These are phyloP conservation scores for Falco rusticolus DNA, from an alignment of 2,797 vertebrate genomes.

Conservation along the genomic window DNA sequence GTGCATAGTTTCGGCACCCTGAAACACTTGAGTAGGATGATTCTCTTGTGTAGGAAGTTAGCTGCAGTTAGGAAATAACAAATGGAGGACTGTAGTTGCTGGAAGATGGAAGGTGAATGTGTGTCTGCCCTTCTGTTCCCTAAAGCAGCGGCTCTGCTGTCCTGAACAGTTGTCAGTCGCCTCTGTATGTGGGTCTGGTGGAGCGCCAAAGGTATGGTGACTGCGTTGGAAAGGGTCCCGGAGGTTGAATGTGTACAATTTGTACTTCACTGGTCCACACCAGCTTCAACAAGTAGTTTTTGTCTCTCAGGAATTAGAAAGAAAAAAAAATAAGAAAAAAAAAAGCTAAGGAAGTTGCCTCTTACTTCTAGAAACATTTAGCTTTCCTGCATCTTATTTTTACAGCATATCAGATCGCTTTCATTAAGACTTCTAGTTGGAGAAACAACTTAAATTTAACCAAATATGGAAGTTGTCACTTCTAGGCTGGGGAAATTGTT, in stretches of 20 bases:
- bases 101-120: not conserved
- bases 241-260: not conserved
- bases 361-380: not conserved
- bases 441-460: not conserved
- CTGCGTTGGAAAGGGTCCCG: not conserved
- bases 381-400: not conserved
- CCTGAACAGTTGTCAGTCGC: not conserved
- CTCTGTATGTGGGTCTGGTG: not conserved
- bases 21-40: not conserved
- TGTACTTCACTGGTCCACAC: not conserved
- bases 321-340: not conserved
- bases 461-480: not conserved
- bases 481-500: not conserved
- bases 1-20: not conserved
- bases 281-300: not conserved
- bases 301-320: not conserved
- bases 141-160: not conserved
- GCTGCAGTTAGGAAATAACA: rapidly evolving
- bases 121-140: not conserved
- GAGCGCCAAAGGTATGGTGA: not conserved
- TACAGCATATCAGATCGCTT: not conserved
- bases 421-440: not conserved
- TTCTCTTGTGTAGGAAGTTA: not conserved
- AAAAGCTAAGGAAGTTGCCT: not conserved
- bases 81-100: not conserved